Base-by-base conservation (phyloP, 2,797 vertebrate species). In the Allobates femoralis region DNA sequence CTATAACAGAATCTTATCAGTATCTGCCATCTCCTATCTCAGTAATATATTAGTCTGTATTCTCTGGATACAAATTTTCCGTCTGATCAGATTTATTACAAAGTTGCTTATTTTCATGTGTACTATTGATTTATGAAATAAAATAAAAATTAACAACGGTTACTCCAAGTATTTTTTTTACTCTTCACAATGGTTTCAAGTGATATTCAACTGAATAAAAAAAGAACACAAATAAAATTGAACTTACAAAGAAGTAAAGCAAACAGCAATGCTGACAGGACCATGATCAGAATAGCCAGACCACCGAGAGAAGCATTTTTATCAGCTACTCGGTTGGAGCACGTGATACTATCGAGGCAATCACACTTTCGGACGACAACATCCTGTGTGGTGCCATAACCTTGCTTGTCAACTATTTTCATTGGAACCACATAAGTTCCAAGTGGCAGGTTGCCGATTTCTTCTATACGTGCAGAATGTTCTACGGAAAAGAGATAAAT, bases 231-330 rank as follows among this genome's bases (percentile, higher is more conserved):
- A 26, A 51, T 2, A 37, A 14, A 32, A 16, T 21, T 41, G 23
- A 86, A 96, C 97, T 97, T 93, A 99, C 97, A 30, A 64, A 97
- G 91, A 85, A 99, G 76, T 8, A 97, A 89, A 0, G 91, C 88
- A 74, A 97, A 91, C 85, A 99, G 67, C 6, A 98, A 88, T 0
- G 91, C 88, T 1, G 97, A 96, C 83, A 98, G 86, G 85, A 97
- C 95, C 94, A 98, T 90, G 5, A 96, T 87, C 86, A 98, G 95
- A 87, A 96, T 91, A 58, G 90, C 97, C 94, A 96, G 91, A 23
- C 91, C 79, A 26, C 97, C 97, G 3, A 98, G 93, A 10, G 92
- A 89, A 18, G 94, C 83, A 0, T 88, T 89, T 37, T 11, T 30
- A n/a, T 0, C 0, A 0, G 32, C 0, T 32, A 0, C 32, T 14